Evolutionary conservation across 2,797 vertebrate genomes (phyloP).

Genomic region (Eidolon dupreanum): DNA sequence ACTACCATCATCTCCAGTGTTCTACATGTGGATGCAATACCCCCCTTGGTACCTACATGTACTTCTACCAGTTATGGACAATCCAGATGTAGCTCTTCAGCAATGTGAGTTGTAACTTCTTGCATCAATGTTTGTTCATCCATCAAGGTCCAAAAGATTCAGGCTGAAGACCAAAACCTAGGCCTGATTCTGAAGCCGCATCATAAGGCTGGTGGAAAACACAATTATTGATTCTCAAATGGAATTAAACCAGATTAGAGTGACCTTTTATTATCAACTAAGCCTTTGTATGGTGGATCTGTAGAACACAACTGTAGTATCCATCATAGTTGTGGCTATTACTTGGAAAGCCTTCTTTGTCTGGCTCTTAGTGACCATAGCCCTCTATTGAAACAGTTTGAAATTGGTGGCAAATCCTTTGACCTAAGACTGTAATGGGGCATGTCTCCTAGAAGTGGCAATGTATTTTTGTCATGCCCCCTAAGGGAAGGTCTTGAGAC

Average conservation of each 20-base stretch:
- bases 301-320: neutral
- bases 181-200: neutral
- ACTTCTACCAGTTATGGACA: neutral
- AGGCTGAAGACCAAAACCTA: neutral
- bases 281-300: neutral
- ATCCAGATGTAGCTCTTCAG: neutral
- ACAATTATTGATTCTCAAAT: neutral
- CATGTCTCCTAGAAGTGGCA: conserved; percentile 93
- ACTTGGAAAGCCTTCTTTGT: neutral
- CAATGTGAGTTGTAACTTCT: neutral
- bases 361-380: conserved; percentile 87
- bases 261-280: neutral
- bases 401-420: conserved; percentile 91
- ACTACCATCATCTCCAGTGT: neutral
- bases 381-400: conserved; percentile 93
- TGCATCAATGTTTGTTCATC: neutral
- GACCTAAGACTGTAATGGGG: conserved; percentile 94
- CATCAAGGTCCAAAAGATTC: neutral
- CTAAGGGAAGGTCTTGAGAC: conserved; percentile 88
- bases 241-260: neutral
- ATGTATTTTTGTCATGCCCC: conserved; percentile 91
- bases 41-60: neutral
- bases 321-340: neutral
- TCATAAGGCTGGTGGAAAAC: neutral
- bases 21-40: neutral